These are phyloP conservation scores for Karalla daura DNA, from an alignment of 2,797 vertebrate species.

Conservation along the genomic window DNA sequence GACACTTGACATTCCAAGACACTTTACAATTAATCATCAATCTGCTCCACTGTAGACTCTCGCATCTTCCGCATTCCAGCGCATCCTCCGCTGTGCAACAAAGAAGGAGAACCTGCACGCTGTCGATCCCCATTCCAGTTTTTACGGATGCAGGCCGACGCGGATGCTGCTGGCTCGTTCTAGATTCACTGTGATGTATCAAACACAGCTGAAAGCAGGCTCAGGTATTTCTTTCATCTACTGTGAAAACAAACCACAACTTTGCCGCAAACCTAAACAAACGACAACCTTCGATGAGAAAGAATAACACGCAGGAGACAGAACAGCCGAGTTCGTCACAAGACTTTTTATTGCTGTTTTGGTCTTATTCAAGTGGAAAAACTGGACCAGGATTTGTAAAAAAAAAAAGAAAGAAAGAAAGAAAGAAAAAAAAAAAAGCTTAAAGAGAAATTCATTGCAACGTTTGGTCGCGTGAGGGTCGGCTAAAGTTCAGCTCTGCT, in stretches of 20 bases:
- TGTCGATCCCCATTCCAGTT: conserved; percentile 36
- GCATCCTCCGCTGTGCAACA: conserved; percentile 19
- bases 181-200: conserved; percentile 74
- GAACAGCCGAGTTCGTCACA: conserved; percentile 4
- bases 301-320: conserved; percentile 2
- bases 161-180: conserved; percentile 63
- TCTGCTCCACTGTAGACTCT: conserved; percentile 17
- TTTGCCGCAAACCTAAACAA: conserved; percentile 28
- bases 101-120: conserved; percentile 44
- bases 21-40: conserved; percentile 28
- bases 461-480: neutral
- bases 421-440: too few relatives aligned
- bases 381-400: conserved; percentile 56
- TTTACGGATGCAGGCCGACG: conserved; percentile 33
- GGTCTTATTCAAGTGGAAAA: conserved; percentile 43
- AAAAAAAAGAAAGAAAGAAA: too few relatives aligned
- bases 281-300: conserved; percentile 8
- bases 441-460: conserved; percentile 5
- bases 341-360: conserved; percentile 21
- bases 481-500: conserved; percentile 7
- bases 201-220: conserved; percentile 78
- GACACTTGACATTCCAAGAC: conserved; percentile 24
- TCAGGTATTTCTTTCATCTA: conserved; percentile 84
- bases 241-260: conserved; percentile 79
- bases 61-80: conserved; percentile 27